Conservation (phyloP, 2,888 invertebrate species). For the Nemotelus nigrinus region DNA sequence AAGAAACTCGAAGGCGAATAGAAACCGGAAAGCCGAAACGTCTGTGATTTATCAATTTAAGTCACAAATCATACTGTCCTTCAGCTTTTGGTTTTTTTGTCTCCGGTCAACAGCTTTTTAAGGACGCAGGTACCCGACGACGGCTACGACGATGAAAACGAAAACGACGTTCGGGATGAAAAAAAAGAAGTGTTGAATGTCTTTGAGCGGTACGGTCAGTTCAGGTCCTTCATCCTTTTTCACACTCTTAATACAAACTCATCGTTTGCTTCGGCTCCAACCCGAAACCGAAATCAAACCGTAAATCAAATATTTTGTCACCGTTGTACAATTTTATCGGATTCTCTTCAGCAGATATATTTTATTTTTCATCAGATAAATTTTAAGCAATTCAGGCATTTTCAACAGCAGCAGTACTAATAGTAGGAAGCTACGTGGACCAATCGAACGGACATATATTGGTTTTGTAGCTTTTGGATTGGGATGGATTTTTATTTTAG, state of each 20-base stretch:
- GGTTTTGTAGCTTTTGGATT: constrained; percentile 12
- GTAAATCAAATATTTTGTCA: constrained; percentile 45
- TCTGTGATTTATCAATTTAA: constrained; percentile 43
- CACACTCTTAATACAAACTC: too few species aligned
- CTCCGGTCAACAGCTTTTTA: constrained; percentile 22
- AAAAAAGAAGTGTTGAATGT: constrained; percentile 37
- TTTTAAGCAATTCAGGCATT: constrained; percentile 30
- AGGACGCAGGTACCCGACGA: not conserved
- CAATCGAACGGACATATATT: too few species aligned
- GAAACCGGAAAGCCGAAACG: constrained; percentile 23
- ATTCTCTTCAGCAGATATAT: constrained; percentile 32
- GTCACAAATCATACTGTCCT: constrained; percentile 43
- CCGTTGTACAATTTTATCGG: constrained; percentile 43
- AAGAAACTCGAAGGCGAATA: constrained; percentile 5
- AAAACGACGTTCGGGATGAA: not conserved
- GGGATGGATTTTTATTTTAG: constrained; percentile 4
- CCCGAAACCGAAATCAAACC: constrained; percentile 23
- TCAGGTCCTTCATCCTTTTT: constrained; percentile 14
- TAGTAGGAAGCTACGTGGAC: not conserved
- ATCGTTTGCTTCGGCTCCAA: not conserved
- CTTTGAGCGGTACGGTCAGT: constrained; percentile 29
- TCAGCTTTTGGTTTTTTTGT: constrained; percentile 2
- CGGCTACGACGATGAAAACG: too few species aligned
- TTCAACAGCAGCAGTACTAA: constrained; percentile 18
- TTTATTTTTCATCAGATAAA: constrained; percentile 38